These are phyloP conservation scores for Gryon sp. DNA, from an alignment of 1,140 invertebrate genomes.

Conservation along the genomic window DNA sequence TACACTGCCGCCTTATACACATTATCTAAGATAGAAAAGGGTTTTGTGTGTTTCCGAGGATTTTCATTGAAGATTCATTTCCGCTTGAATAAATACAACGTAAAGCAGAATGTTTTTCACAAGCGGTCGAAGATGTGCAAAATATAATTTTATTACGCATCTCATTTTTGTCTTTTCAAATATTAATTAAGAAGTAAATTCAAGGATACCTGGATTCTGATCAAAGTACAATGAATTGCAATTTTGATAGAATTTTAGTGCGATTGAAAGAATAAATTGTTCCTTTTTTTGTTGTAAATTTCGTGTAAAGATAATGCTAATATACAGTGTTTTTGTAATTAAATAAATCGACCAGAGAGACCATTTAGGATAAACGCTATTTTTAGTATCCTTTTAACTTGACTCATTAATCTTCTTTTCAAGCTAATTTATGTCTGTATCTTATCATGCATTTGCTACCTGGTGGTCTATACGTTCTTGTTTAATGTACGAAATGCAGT, in stretches of 20 bases:
- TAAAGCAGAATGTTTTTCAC: slow-evolving; percentile 1
- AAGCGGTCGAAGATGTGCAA: no score
- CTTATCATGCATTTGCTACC: slow-evolving; percentile 32
- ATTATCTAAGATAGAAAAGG: slow-evolving; percentile 12
- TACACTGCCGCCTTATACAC: not conserved
- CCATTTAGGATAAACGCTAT: slow-evolving; percentile 3
- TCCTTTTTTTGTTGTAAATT: slow-evolving; percentile 1
- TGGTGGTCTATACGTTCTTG: slow-evolving; percentile 9
- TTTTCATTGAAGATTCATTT: not conserved
- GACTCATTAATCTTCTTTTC: slow-evolving; percentile 30
- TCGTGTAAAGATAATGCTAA: slow-evolving; percentile 9
- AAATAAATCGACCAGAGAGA: slow-evolving; percentile 10
- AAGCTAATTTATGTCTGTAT: slow-evolving; percentile 22
- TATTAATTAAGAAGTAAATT: no score
- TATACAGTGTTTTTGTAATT: slow-evolving; percentile 18
- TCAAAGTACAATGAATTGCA: no score
- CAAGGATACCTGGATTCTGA: no score
- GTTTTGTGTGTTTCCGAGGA: not conserved
- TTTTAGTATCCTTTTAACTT: not conserved
- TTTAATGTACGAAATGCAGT: slow-evolving; percentile 26
- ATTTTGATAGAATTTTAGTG: no score
- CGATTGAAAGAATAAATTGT: no score
- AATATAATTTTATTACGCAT: no score
- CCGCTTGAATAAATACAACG: not conserved
- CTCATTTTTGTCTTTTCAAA: no score